A percentile compares a stretch with the other conserved stretches of the same genome.
phyloP scores from a whole-genome alignment of 2,797 vertebrate species.

The Sitta carolinensis region DNA sequence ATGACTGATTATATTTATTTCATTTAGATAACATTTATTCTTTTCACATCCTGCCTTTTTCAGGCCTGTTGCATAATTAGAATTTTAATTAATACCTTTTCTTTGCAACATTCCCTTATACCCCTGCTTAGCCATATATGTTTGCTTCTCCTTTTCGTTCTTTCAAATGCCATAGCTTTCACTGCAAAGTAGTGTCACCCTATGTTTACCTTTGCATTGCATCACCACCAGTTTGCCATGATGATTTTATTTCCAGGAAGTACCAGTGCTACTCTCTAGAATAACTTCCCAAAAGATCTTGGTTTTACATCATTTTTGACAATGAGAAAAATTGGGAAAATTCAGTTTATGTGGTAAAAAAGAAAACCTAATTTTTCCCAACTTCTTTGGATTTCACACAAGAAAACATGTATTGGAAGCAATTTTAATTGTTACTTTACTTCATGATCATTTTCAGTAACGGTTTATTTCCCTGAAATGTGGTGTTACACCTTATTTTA shows the following conservation, averaged over 20 bases:
- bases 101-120: neutral
- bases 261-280: neutral
- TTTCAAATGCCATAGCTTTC: neutral
- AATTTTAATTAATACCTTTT: neutral
- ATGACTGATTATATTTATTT: neutral
- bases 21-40: neutral
- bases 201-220: neutral
- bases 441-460: neutral
- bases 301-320: neutral
- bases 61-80: neutral
- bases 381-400: neutral
- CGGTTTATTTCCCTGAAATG: neutral
- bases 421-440: neutral
- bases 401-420: neutral
- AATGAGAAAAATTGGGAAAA: neutral
- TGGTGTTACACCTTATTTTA: neutral
- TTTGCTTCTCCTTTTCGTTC: neutral
- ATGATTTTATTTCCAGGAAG: neutral
- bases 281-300: neutral
- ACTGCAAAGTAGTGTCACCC: neutral
- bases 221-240: neutral
- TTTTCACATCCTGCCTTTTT: neutral
- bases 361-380: rapidly evolving
- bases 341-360: neutral
- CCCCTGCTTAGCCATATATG: neutral